phyloP scores from a whole-genome alignment of 2,888 invertebrate species.

The Rhodophaea formosa region DNA sequence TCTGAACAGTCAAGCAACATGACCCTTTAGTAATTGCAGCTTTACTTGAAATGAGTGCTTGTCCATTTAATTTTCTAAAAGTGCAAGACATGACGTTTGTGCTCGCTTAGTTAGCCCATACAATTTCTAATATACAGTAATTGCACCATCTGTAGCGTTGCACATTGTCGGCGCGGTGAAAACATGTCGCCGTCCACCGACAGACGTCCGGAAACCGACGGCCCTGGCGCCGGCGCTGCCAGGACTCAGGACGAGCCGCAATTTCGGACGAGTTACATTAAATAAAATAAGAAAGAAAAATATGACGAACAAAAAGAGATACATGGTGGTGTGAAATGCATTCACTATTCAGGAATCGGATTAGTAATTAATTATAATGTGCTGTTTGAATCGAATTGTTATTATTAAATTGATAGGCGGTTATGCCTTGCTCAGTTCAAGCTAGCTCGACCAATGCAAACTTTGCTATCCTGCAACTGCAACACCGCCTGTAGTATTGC shows the following conservation, averaged over 20 bases:
- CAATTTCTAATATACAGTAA: background rate
- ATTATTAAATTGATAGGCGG: no score
- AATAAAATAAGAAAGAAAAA: no score
- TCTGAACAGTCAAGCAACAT: no score
- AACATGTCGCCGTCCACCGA: background rate
- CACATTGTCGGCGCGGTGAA: background rate
- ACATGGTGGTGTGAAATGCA: constrained; percentile 1
- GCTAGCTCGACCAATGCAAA: background rate
- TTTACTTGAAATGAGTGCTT: no score
- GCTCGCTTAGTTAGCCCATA: background rate
- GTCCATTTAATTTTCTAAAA: no score
- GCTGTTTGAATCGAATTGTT: no score
- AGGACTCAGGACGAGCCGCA: constrained; percentile 2
- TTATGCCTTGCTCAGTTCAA: no score
- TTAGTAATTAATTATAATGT: no score
- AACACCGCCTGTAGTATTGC: background rate
- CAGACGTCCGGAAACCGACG: background rate
- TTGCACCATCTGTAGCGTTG: background rate
- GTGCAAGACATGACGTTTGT: no score
- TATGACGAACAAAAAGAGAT: no score
- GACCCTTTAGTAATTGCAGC: no score
- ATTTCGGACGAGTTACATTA: constrained; percentile 4
- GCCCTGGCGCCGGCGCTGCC: background rate
- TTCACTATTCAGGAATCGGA: background rate
- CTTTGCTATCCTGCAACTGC: background rate